Base-by-base conservation (phyloP, 2,888 invertebrate genomes). In the Oscheius sp. region DNA sequence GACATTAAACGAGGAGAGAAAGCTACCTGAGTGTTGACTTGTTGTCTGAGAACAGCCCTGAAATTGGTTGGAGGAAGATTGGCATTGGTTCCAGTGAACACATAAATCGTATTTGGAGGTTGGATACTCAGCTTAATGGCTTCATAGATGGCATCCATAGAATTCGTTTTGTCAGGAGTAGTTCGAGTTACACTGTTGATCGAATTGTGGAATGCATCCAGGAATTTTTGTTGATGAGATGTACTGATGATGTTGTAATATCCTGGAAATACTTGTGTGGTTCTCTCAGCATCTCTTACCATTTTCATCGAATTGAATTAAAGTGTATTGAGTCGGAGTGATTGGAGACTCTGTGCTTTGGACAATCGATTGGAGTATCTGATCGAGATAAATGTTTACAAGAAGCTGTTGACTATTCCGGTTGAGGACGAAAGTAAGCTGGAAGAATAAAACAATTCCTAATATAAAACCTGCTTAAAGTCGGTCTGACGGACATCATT, bases 221-320 rank as follows among this genome's bases (percentile, higher is more conserved):
- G 12, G 67, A 79, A 76, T 10, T 68, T 50, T 2, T 71, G 67
- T 5, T 64, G 48, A 20, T 73, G 70, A 15, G 71, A 34, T 2
- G 76, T 66, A 4, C 73, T 74, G 20, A 61, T 67, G 45, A 78
- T 65, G 37, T 72, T 70, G 27, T 39, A 53, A 33, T 42, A 52
- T 0, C 57, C 46, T 65, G 17, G 50, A 65, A 4, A 52, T 27
- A 6, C 3, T 10, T 31, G 20, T 25, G 27, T 6, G n/a, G n/a
- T n/a, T n/a, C n/a, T 53, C 15, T 29, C 6, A 46, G 8, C 15
- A 6, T 15, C 15, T 17, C n/a, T 20, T 27, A 63, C 57, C 61
- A 4, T 29, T 25, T 29, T 78, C 76, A 57, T 80, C 74, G 65
- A 75, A 80, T n/a, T 73, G 73, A 34, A 80, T 53, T 12, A 80